phyloP scores from a whole-genome alignment of 2,113 vertebrate genomes.

The Indri indri region DNA sequence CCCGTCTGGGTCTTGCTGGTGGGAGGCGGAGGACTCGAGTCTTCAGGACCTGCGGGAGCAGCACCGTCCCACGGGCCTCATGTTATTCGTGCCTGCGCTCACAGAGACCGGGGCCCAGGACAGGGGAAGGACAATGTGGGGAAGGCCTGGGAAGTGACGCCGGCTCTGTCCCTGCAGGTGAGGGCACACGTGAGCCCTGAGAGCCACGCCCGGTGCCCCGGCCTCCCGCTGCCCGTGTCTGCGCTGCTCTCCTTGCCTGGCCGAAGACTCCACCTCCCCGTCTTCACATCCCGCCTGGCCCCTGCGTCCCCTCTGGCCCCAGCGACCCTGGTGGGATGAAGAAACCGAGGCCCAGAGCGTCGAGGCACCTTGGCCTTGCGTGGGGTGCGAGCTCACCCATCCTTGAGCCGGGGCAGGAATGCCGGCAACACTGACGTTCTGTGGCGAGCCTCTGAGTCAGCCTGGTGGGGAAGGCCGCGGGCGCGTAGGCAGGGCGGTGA shows the following conservation, averaged over 20 bases:
- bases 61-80: no score
- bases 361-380: neutral
- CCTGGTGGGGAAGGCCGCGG: neutral
- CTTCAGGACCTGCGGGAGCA: neutral
- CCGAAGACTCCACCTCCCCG: neutral
- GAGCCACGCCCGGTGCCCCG: neutral
- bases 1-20: neutral
- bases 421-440: neutral
- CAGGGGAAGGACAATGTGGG: neutral
- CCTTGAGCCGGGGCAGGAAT: neutral
- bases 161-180: neutral
- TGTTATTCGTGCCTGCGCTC: fast-evolving
- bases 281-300: fast-evolving
- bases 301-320: neutral
- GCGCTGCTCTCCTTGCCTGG: neutral
- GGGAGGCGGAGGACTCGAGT: neutral
- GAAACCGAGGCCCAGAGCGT: neutral
- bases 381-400: neutral
- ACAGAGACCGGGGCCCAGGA: neutral
- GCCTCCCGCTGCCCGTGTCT: neutral
- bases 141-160: fast-evolving
- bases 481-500: fast-evolving
- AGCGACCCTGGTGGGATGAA: neutral
- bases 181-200: neutral
- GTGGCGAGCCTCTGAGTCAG: neutral